These are phyloP conservation scores for Amphiprion percula DNA, from an alignment of 2,113 vertebrate species.

Conservation along the genomic window DNA sequence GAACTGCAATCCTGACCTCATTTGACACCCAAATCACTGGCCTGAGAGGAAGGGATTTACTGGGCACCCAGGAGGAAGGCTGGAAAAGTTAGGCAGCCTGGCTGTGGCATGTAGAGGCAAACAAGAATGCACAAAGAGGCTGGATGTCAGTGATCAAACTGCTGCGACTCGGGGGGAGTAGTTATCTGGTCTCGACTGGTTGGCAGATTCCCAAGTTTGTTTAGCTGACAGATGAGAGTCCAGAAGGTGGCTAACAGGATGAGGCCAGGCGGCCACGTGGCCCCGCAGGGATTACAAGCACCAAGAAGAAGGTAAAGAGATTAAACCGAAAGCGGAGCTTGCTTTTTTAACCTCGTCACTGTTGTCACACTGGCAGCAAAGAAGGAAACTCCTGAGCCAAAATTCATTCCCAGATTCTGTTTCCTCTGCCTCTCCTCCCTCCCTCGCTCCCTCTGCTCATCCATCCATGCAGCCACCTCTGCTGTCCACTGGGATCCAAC, in stretches of 20 bases:
- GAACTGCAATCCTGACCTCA: slow-evolving; percentile 29
- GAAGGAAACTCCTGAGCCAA: slow-evolving; percentile 32
- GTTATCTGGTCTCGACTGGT: slow-evolving; percentile 24
- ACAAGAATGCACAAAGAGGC: slow-evolving; percentile 28
- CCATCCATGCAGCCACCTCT: slow-evolving; percentile 49
- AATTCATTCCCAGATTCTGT: slow-evolving; percentile 21
- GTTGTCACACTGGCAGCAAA: slow-evolving; percentile 74
- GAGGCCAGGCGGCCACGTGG: slow-evolving; percentile 88
- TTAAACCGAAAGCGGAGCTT: slow-evolving; percentile 88
- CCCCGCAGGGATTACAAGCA: slow-evolving; percentile 90
- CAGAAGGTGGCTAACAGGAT: slow-evolving; percentile 95
- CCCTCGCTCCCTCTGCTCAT: slow-evolving; percentile 36
- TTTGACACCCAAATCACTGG: slow-evolving; percentile 36
- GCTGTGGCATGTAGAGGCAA: not conserved
- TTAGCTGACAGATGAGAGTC: slow-evolving; percentile 86
- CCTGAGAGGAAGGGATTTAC: slow-evolving; percentile 22
- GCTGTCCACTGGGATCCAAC: slow-evolving; percentile 46
- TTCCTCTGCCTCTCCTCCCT: slow-evolving; percentile 29
- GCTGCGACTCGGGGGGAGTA: slow-evolving; percentile 22
- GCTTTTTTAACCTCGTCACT: slow-evolving; percentile 87
- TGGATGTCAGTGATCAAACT: slow-evolving; percentile 21
- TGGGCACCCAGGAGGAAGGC: slow-evolving; percentile 8
- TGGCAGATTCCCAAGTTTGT: slow-evolving; percentile 62
- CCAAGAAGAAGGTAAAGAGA: slow-evolving; percentile 90
- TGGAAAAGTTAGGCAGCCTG: not conserved